These are phyloP conservation scores for Vulpes lagopus DNA, from an alignment of 2,113 vertebrate species.

Conservation along the genomic window DNA sequence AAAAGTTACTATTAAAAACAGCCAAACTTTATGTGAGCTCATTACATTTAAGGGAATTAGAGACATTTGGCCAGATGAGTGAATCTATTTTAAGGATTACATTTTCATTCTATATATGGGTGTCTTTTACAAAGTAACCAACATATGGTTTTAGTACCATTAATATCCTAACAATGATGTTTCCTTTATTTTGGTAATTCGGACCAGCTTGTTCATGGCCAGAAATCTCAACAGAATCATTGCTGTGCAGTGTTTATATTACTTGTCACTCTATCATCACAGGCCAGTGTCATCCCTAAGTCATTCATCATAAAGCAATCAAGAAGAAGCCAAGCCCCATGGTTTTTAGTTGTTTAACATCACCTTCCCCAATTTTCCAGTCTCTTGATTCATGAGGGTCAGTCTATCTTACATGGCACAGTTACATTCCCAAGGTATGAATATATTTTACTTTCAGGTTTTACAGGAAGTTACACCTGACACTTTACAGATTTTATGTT, in stretches of 20 bases:
- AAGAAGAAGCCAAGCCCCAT: conserved; percentile 2
- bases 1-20: not conserved
- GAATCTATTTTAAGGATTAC: not conserved
- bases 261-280: not conserved
- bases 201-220: not conserved
- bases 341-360: conserved; percentile 53
- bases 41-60: not conserved
- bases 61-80: not conserved
- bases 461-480: conserved; percentile 59
- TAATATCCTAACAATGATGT: not conserved
- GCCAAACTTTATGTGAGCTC: not conserved
- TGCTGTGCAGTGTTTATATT: not conserved
- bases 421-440: conserved; percentile 41
- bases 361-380: not conserved
- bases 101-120: not conserved
- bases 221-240: conserved; percentile 39
- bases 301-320: conserved; percentile 77
- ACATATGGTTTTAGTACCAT: not conserved
- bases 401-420: not conserved
- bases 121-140: not conserved
- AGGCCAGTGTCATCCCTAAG: conserved; percentile 26
- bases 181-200: conserved; percentile 25
- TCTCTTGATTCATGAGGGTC: conserved; percentile 66
- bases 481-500: conserved; percentile 57
- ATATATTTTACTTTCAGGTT: conserved; percentile 63